Evolutionary conservation across 2,113 vertebrate genomes (phyloP), one percentile per base, ranked within the genome.

Genomic region (Stictonetta naevosa): DNA sequence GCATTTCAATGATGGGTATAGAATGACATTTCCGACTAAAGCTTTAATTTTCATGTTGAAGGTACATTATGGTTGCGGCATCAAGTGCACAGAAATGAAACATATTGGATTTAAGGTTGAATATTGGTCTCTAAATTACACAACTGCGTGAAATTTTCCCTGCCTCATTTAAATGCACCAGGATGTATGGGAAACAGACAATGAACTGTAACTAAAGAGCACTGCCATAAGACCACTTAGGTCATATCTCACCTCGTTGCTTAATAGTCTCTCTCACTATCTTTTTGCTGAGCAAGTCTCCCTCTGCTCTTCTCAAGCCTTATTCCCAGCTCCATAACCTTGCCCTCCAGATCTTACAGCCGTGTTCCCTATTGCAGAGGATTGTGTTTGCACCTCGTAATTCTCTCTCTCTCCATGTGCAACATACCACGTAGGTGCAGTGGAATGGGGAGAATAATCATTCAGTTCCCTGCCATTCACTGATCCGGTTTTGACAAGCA

Each of bases 41-140:
- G 29, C 31, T 80, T 92, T 82, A 31, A 84, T 94, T 92, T 92
- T 78, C 64, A 56, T 13, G 22, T 48, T 93, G 46, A 38, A 94
- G 81, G 38, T 63, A 88, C 52, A 56, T 80, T 86, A 67, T 2
- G 55, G 59, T 64, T 83, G 40, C 68, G 86, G 59, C 22, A 86
- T 71, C 68, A 86, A 81, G 36, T 33, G 28, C 42, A 78, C 60
- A 34, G 3, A 9, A 86, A 90, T 42, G 25, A 80, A 93, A 77
- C 13, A 89, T 13, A 14, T 25, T 58, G 67, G 72, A 86, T 84
- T 72, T 63, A 81, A 69, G 36, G 34, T 4, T 75, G 60, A 74
- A 82, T 67, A 33, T n/a, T 71, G 68, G 46, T 62, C 68, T 88
- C 53, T 68, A 64, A 91, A 84, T 68, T 69, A 67, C 78, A 90